Base-by-base conservation (phyloP, 2,888 invertebrate species). In the Zelleria hepariella region DNA sequence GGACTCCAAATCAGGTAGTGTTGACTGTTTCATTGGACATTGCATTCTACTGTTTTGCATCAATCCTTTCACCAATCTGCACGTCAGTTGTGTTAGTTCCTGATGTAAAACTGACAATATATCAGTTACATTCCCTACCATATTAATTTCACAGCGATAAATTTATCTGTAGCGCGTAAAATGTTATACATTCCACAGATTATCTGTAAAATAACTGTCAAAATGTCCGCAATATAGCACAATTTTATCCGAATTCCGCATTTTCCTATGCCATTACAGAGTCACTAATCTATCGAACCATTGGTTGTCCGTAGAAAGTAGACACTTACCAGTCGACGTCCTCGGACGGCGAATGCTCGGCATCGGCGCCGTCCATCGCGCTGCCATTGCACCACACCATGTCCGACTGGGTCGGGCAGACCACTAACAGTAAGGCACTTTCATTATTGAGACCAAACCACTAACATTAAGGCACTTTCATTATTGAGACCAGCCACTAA, bases 351-450 rank as follows among this genome's bases (percentile, higher is more conserved):
- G 92, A 92, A 76, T 92, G 91, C 62, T 91, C 91, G 42, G 89
- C 92, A 64, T 91, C 91, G 54, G 91, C 91, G 65, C 92, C 92
- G 18, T 90, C 91, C 61, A 86, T 90, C 69, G 89, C 87, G 60
- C 83, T 88, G 65, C 88, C 88, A 62, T 89, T 88, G 66, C 89
- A 89, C 72, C 89, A 89, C 72, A 88, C 84, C 72, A 87, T 94
- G 70, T 94, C 94, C 53, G 96, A 96, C 82, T 96, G 96, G 95
- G 92, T 95, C 82, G 96, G 95, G 62, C 93, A 96, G 63, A 96
- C 96, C 53, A 95, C 96, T 68, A 96, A 96, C 80, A 96, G 96
- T 90, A 90, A 87, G 81, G 72, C n/a, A 74, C 70, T 48, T 4
- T 5, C 5, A 7, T 5, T 32, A 7, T 5, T 32, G 32, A 5